Percentiles rank a stretch among this genome's conserved stretches.
Conservation (phyloP, 2,113 vertebrate species). For the Acanthochromis polyacanthus region DNA sequence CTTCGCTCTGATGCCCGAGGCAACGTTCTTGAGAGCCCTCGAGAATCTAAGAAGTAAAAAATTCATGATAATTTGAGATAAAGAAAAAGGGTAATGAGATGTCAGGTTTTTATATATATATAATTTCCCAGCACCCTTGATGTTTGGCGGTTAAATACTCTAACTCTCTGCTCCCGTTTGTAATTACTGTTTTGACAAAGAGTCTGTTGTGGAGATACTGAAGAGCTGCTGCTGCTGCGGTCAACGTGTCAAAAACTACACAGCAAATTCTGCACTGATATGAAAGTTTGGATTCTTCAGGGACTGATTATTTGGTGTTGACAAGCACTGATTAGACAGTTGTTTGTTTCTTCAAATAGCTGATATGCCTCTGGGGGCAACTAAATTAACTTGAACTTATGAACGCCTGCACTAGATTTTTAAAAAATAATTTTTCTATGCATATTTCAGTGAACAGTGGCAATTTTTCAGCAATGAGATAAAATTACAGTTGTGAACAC, state of each 20-base stretch:
- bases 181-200: conserved; percentile 2
- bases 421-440: background rate
- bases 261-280: background rate
- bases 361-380: background rate
- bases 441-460: conserved; percentile 9
- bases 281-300: conserved; percentile 7
- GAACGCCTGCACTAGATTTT: background rate
- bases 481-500: background rate
- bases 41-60: conserved; percentile 16
- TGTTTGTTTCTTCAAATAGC: conserved; percentile 35
- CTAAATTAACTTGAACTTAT: conserved; percentile 13
- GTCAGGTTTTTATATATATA: background rate
- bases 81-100: conserved; percentile 21
- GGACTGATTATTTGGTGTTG: conserved; percentile 20
- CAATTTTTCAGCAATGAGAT: conserved; percentile 15
- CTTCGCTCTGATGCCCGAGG: background rate
- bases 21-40: background rate
- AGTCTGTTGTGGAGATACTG: background rate
- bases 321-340: conserved; percentile 33
- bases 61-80: conserved; percentile 18
- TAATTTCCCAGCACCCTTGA: background rate
- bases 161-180: conserved; percentile 4
- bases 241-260: conserved; percentile 15
- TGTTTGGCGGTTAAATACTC: conserved; percentile 2
- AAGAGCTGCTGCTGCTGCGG: background rate